phyloP scores from a whole-genome alignment of 2,797 vertebrate genomes.

The Hippopotamyrus pictus region DNA sequence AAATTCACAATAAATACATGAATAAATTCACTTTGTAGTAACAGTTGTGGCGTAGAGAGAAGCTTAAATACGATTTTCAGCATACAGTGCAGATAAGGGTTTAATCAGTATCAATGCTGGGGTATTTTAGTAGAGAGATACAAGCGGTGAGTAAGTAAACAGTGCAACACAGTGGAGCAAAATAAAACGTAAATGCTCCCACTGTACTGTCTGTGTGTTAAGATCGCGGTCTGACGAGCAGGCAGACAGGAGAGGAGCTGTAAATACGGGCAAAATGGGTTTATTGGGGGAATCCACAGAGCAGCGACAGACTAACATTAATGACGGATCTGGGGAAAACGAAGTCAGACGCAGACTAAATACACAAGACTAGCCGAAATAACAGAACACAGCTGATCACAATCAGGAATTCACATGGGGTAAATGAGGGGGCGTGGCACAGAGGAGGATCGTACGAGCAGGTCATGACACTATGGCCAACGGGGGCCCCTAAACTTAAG shows the following conservation, averaged over 20 bases:
- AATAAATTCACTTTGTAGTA: background rate
- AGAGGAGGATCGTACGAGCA: too few species aligned
- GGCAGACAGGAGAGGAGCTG: too few species aligned
- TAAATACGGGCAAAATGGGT: too few species aligned
- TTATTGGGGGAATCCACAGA: too few species aligned
- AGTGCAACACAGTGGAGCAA: background rate
- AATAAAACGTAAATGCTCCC: background rate
- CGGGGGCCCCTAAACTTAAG: background rate
- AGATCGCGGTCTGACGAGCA: too few species aligned
- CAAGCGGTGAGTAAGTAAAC: background rate
- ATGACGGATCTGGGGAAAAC: too few species aligned
- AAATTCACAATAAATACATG: background rate
- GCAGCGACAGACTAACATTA: too few species aligned
- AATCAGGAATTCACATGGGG: too few species aligned
- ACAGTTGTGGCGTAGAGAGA: background rate
- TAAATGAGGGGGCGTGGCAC: too few species aligned
- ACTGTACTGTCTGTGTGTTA: background rate
- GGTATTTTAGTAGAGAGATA: background rate
- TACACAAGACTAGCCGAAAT: too few species aligned
- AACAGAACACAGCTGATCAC: too few species aligned
- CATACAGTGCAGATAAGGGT: background rate
- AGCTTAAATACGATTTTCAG: background rate
- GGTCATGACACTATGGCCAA: background rate
- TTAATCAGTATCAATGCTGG: background rate
- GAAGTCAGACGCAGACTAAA: too few species aligned